These are phyloP conservation scores for Salvator merianae DNA, from an alignment of 2,113 vertebrate species.

Conservation along the genomic window DNA sequence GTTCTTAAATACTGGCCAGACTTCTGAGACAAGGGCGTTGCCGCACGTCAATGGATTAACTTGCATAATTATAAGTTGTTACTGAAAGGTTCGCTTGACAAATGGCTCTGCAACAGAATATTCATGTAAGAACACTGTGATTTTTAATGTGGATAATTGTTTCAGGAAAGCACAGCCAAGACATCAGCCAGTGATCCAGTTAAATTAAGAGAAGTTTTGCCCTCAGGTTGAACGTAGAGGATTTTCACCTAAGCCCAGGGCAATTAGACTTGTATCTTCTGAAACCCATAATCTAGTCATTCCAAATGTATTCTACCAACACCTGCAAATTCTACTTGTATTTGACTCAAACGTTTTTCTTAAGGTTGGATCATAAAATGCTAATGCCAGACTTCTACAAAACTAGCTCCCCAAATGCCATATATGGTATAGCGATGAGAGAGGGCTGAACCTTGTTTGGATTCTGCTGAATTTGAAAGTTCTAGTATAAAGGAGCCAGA, in stretches of 20 bases:
- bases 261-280: not conserved
- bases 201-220: slow-evolving; percentile 40
- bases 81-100: slow-evolving; percentile 66
- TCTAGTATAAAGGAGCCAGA: not conserved
- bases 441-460: not conserved
- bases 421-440: slow-evolving; percentile 42
- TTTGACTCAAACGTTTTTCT: slow-evolving; percentile 32
- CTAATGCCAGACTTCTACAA: slow-evolving; percentile 55
- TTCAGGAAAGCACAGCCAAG: slow-evolving; percentile 49
- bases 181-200: slow-evolving; percentile 43
- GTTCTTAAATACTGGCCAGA: slow-evolving; percentile 49
- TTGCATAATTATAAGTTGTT: slow-evolving; percentile 54
- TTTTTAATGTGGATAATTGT: slow-evolving; percentile 42
- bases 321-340: slow-evolving; percentile 50
- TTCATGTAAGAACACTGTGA: slow-evolving; percentile 62
- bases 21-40: slow-evolving; percentile 59
- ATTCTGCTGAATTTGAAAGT: not conserved
- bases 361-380: slow-evolving; percentile 36
- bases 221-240: slow-evolving; percentile 39
- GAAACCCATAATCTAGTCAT: slow-evolving; percentile 23
- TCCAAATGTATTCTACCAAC: slow-evolving; percentile 27
- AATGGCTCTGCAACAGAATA: slow-evolving; percentile 65
- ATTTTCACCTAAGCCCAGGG: slow-evolving; percentile 25
- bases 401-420: slow-evolving; percentile 53
- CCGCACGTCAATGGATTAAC: slow-evolving; percentile 64